Base-by-base conservation (phyloP, 2,797 vertebrate genomes). In the Spinibarbus caldwelli region DNA sequence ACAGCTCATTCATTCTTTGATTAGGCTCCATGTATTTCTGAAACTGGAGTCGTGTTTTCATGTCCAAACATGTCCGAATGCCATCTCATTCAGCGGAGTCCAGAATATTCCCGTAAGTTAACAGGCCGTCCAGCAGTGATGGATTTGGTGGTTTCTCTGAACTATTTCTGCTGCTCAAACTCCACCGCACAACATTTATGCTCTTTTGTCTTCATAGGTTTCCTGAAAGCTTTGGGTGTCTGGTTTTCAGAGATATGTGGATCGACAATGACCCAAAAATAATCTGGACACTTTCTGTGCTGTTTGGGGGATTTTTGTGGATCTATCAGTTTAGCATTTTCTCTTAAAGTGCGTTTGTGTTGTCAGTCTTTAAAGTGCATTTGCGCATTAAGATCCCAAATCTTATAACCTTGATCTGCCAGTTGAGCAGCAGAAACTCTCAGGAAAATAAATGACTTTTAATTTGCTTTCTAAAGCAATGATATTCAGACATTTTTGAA, bases 41-140 rank as follows among this genome's bases (percentile, higher is more conserved):
- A 82, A 82, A 80, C 78, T 68, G 64, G 31, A 79, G 77, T 45
- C n/a, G 9, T 52, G 64, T 52, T 68, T 68, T 52, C n/a, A 68
- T 38, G 29, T 82, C 47, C 34, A 11, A 71, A 43, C 68, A 49
- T 14, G 59, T 67, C 62, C n/a, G 23, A 31, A 23, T 79, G 38
- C n/a, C 57, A 41, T 57, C 34, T 70, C 79, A 19, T 41, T 71
- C 34, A 47, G 10, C 5, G 15, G 17, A n/a, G 41, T 82, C 78
- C 79, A 41, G 79, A 81, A 71, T 38, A 36, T 81, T 81, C 79
- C 79, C 8, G 79, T 70, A 81, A 70, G 66, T 52, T 49, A 66
- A 80, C 43, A 36, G 79, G 11, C 21, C 5, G 64, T 49, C 21
- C 4, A 57, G 41, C 31, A 14, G 15, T 81, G 79, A 81, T 81